Evolutionary conservation across 92 coral and sea anemone genomes (phyloP).

Genomic region (Porites cylindrica): DNA sequence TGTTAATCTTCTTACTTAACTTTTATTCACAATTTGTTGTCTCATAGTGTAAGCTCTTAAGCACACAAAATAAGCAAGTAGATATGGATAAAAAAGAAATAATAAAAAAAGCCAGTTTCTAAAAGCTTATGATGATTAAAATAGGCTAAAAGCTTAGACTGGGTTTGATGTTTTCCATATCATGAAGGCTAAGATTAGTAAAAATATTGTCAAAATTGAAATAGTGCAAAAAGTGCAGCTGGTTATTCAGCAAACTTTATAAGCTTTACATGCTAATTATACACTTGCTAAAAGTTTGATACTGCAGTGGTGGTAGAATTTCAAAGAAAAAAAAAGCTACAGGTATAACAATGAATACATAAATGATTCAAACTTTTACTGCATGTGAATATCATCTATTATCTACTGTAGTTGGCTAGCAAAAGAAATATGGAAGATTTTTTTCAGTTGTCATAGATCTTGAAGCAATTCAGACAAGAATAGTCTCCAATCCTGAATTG

Average conservation of each 20-base stretch:
- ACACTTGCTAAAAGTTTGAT: slow-evolving; percentile 35
- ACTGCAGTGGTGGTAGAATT: slow-evolving; percentile 29
- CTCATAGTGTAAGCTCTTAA: slow-evolving; percentile 1
- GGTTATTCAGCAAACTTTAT: slow-evolving; percentile 40
- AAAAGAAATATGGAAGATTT: slow-evolving; percentile 18
- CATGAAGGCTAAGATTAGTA: slow-evolving; percentile 33
- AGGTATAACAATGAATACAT: slow-evolving; percentile 23
- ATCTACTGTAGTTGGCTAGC: slow-evolving; percentile 36
- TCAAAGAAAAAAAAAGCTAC: slow-evolving; percentile 38
- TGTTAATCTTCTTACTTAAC: slow-evolving; percentile 38
- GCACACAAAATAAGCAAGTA: slow-evolving; percentile 18
- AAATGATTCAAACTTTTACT: slow-evolving; percentile 31
- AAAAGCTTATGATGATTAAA: slow-evolving; percentile 27
- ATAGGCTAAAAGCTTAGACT: slow-evolving; percentile 24
- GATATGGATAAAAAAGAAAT: slow-evolving; percentile 23
- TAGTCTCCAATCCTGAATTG: slow-evolving; percentile 15
- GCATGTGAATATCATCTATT: slow-evolving; percentile 14
- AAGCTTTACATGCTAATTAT: slow-evolving; percentile 33
- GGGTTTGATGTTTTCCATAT: slow-evolving; percentile 32
- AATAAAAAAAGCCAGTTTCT: slow-evolving; percentile 19
- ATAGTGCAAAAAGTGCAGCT: slow-evolving; percentile 33
- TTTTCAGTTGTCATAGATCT: too few species aligned
- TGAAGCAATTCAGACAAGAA: slow-evolving; percentile 23
- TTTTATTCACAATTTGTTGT: slow-evolving; percentile 40
- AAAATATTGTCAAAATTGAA: slow-evolving; percentile 34